These are phyloP conservation scores for Archivesica marissinica DNA, from an alignment of 1,140 invertebrate species.

Conservation along the genomic window DNA sequence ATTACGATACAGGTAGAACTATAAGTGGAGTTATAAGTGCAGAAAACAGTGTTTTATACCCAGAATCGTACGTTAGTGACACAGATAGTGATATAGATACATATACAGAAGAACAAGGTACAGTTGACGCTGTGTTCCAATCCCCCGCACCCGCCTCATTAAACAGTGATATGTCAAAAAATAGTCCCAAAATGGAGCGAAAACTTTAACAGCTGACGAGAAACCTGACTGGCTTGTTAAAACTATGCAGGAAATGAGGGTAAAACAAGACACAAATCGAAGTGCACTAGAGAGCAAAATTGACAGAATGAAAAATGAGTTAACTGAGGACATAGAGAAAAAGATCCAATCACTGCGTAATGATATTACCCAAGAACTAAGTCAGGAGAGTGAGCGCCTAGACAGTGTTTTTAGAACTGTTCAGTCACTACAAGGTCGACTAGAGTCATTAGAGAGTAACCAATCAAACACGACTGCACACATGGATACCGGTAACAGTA, in stretches of 20 bases:
- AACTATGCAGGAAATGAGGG: background rate
- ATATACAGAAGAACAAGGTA: no score
- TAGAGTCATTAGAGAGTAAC: background rate
- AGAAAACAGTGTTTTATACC: no score
- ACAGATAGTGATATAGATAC: no score
- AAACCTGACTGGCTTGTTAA: background rate
- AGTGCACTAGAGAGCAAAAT: background rate
- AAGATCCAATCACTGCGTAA: background rate
- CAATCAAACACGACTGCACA: background rate
- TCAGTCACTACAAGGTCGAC: background rate
- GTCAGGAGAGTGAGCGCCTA: background rate
- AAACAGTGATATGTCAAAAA: no score
- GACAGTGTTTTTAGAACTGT: background rate
- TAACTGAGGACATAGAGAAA: background rate
- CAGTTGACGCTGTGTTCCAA: no score
- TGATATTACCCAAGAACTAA: background rate
- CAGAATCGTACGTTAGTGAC: no score
- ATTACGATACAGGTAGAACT: no score
- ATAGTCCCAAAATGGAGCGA: no score
- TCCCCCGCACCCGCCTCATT: background rate
- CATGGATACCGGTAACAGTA: background rate
- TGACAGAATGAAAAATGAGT: conserved; percentile 1
- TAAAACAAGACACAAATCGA: background rate
- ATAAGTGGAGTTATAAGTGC: no score
- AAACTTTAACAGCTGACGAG: background rate